Percentiles rank a stretch among this genome's conserved stretches.
These are phyloP conservation scores for Australoheros facetus DNA, from an alignment of 2,797 vertebrate species.

Conservation along the genomic window DNA sequence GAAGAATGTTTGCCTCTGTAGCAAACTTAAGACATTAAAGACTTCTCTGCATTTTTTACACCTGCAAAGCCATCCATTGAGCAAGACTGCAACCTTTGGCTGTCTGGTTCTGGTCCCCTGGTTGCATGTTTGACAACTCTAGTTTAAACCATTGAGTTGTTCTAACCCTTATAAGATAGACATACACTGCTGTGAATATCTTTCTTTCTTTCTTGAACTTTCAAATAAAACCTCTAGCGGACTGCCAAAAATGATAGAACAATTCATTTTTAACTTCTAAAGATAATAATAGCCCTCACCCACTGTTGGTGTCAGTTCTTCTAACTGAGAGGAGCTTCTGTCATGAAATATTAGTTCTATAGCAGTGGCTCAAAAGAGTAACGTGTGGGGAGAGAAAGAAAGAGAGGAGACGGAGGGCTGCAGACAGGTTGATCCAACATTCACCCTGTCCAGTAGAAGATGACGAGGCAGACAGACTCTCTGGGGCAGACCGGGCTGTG, in stretches of 20 bases:
- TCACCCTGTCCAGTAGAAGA: constrained; percentile 19
- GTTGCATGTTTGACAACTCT: not conserved
- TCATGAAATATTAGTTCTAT: too few species aligned
- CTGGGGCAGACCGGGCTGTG: constrained; percentile 29
- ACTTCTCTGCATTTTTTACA: not conserved
- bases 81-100: not conserved
- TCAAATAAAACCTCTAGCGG: not conserved
- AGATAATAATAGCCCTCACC: constrained; percentile 9
- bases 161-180: not conserved
- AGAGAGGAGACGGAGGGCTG: not conserved
- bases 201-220: not conserved
- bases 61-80: not conserved
- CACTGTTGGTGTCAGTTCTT: not conserved
- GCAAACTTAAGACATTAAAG: not conserved
- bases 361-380: too few species aligned
- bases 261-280: not conserved
- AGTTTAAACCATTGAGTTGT: not conserved
- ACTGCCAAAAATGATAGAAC: not conserved
- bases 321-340: not conserved
- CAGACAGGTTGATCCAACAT: constrained; percentile 19
- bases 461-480: constrained; percentile 39
- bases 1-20: not conserved
- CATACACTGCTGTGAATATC: not conserved
- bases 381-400: not conserved
- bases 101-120: not conserved